These are phyloP conservation scores for Miniopterus natalensis DNA, from an alignment of 2,113 vertebrate species.

Conservation along the genomic window DNA sequence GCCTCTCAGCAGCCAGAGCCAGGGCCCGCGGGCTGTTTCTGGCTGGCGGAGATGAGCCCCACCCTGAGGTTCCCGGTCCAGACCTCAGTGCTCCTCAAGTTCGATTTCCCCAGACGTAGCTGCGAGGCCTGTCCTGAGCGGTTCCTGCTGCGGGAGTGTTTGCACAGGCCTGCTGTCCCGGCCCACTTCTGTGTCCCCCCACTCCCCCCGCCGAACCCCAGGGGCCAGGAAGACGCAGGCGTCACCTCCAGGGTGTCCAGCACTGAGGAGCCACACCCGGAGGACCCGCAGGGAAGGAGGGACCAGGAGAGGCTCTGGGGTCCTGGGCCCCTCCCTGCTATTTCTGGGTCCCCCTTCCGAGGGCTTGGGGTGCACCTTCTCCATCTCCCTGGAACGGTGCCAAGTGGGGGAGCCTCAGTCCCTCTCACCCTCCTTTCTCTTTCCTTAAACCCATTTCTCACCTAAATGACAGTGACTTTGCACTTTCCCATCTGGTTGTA, in stretches of 20 bases:
- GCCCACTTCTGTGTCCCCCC: neutral
- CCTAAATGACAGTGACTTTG: neutral
- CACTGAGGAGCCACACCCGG: neutral
- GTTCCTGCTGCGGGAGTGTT: neutral
- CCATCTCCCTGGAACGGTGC: neutral
- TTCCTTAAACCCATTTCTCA: neutral
- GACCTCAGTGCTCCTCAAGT: neutral
- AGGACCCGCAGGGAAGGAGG: neutral
- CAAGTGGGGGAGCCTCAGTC: neutral
- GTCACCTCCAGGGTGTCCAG: neutral
- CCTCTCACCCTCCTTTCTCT: neutral
- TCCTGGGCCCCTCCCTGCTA: neutral
- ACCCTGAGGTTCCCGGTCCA: constrained; percentile 8
- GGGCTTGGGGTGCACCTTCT: neutral
- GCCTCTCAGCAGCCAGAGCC: neutral
- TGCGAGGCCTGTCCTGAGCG: neutral
- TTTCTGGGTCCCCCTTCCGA: neutral
- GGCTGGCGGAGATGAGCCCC: constrained; percentile 70
- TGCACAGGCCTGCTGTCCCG: neutral
- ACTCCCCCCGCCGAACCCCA: neutral
- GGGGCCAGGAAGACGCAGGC: neutral
- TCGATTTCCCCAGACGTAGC: neutral
- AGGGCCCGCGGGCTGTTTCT: neutral
- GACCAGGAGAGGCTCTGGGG: neutral
- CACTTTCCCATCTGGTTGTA: neutral